Conservation (phyloP, 1,140 invertebrate species). For the Himalopsyche phryganea region DNA sequence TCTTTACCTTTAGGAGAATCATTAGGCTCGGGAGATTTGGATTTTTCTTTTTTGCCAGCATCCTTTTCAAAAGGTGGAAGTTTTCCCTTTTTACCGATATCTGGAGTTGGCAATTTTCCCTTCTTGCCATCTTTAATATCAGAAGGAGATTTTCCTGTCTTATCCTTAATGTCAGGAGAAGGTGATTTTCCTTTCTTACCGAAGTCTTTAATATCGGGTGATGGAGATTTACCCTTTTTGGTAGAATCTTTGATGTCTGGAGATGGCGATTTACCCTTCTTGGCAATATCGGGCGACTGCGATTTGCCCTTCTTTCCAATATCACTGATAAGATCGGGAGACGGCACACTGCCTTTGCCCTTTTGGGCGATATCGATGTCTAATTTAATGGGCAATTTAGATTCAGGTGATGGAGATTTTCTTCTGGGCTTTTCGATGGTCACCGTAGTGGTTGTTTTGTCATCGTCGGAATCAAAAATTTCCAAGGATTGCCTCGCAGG, state of each 20-base stretch:
- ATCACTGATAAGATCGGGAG: neutral
- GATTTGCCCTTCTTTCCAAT: constrained; percentile 1
- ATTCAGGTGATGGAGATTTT: constrained; percentile 42
- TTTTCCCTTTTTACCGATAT: constrained; percentile 5
- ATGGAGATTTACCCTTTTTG: constrained; percentile 5
- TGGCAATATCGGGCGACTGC: neutral
- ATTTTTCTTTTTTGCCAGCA: neutral
- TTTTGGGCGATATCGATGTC: neutral
- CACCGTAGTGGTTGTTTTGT: constrained; percentile 45
- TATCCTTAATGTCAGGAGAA: neutral
- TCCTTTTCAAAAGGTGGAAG: neutral
- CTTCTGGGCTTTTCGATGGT: constrained; percentile 18
- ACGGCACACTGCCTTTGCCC: neutral
- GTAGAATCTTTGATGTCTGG: neutral
- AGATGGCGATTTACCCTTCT: neutral
- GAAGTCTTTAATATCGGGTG: neutral
- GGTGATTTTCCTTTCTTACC: constrained; percentile 7
- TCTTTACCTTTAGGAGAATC: constrained; percentile 2
- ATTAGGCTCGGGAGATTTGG: constrained; percentile 3
- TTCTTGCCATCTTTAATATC: constrained; percentile 4
- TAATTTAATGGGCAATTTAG: constrained; percentile 28
- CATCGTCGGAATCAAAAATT: constrained; percentile 52
- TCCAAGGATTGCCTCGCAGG: constrained; percentile 42
- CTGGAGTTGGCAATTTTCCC: constrained; percentile 9
- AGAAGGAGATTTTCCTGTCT: constrained; percentile 10